Evolutionary conservation across 2,797 vertebrate species (phyloP), one percentile per base, ranked within the genome.

Genomic region (Cygnus olor): DNA sequence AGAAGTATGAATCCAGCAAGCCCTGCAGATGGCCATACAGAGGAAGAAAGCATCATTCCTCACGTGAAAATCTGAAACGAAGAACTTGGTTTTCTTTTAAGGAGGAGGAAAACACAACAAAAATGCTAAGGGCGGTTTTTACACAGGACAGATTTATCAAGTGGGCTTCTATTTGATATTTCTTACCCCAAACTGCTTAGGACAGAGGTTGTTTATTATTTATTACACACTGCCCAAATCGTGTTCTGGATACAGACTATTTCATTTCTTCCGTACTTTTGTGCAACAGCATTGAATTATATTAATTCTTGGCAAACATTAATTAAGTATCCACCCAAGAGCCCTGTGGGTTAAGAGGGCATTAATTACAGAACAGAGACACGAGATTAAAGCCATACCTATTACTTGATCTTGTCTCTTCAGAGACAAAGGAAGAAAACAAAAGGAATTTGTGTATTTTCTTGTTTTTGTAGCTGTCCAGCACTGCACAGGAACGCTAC

Each of bases 331-430:
- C 78, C 63, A 80, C 36, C 57, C 85, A 65, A 54, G n/a, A 85
- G 21, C 34, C 25, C 32, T 65, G 69, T 11, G 12, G 38, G 42
- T 21, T 57, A 65, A 68, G 34, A 87, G 34, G 65, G 38, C n/a
- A 79, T 79, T 90, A 90, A 92, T 85, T 91, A 70, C 32, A 80
- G 71, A 68, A 57, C 20, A 72, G 36, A 85, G n/a, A 24, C 27
- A 47, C 8, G n/a, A 58, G 22, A 71, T 45, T 27, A 72, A 89
- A 88, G 80, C 44, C 85, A 94, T n/a, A 80, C 19, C 27, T 38
- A 14, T 20, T 13, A 71, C 36, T n/a, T 47, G 60, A 47, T 30
- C 14, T 54, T 13, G 27, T 5, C 69, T 77, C 36, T 70, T 53
- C 53, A 85, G 57, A 58, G 14, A 73, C 40, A 36, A 80, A 78